phyloP scores from a whole-genome alignment of 2,113 vertebrate species.

The Xiphophorus couchianus region DNA sequence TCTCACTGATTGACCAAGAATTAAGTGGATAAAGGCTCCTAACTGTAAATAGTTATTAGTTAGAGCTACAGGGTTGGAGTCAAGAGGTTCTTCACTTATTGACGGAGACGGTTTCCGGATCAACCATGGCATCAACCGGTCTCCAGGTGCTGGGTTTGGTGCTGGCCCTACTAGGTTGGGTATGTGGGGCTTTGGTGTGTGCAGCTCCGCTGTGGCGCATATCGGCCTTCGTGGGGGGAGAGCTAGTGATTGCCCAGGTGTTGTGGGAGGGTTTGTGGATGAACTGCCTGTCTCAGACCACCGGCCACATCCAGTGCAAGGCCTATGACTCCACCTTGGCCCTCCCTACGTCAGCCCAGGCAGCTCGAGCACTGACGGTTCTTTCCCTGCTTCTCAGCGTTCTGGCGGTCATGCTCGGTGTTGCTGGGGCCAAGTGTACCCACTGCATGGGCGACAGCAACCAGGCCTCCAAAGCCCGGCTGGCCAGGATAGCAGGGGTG shows the following conservation, averaged over 20 bases:
- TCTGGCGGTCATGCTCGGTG: constrained; percentile 80
- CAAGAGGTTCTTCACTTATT: neutral
- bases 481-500: constrained; percentile 68
- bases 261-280: constrained; percentile 91
- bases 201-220: constrained; percentile 86
- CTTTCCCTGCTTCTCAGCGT: constrained; percentile 82
- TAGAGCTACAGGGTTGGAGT: neutral
- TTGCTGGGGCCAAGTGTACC: constrained; percentile 85
- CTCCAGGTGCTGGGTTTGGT: constrained; percentile 85
- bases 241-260: constrained; percentile 86
- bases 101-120: neutral
- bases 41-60: neutral
- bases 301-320: constrained; percentile 83
- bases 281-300: constrained; percentile 87
- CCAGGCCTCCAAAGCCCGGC: constrained; percentile 78
- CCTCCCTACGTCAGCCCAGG: constrained; percentile 80
- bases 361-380: constrained; percentile 79
- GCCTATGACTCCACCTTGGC: constrained; percentile 87
- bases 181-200: constrained; percentile 78
- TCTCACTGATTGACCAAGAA: constrained; percentile 71
- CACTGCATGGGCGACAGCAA: constrained; percentile 80
- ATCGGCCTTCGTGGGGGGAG: constrained; percentile 85
- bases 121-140: constrained; percentile 83
- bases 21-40: constrained; percentile 51
- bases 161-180: constrained; percentile 82